phyloP scores from a whole-genome alignment of 92 coral and sea anemone species.

The Bergia puertoricense region DNA sequence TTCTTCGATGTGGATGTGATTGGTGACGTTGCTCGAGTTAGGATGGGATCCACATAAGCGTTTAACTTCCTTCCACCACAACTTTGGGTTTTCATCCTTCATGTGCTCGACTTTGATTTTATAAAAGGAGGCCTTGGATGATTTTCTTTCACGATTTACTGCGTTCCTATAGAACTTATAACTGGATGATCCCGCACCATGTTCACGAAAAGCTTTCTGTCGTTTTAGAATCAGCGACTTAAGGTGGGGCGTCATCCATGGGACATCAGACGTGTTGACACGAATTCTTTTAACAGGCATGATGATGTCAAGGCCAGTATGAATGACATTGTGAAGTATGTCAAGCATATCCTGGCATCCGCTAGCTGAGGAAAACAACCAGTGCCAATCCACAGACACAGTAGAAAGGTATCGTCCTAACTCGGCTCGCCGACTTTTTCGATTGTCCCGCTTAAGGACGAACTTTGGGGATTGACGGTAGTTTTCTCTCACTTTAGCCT shows the following conservation, averaged over 20 bases:
- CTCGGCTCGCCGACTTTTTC: constrained; percentile 52
- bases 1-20: neutral
- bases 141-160: constrained; percentile 47
- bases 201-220: constrained; percentile 50
- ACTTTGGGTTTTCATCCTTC: constrained; percentile 32
- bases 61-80: constrained; percentile 36
- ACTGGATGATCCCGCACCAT: constrained; percentile 37
- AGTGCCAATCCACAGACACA: constrained; percentile 9
- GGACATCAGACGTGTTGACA: constrained; percentile 30
- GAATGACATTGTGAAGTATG: constrained; percentile 26
- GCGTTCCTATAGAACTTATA: constrained; percentile 39
- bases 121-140: constrained; percentile 36
- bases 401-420: constrained; percentile 35
- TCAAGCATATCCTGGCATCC: constrained; percentile 45
- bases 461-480: constrained; percentile 1
- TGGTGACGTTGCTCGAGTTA: neutral
- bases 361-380: constrained; percentile 35
- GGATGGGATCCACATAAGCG: constrained; percentile 22
- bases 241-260: constrained; percentile 55
- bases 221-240: constrained; percentile 53
- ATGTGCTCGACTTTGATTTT: too few species aligned
- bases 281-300: constrained; percentile 49
- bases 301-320: constrained; percentile 45
- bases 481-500: constrained; percentile 31
- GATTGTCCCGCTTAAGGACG: neutral